phyloP scores from a whole-genome alignment of 2,888 invertebrate genomes.

The Neoaliturus tenellus region DNA sequence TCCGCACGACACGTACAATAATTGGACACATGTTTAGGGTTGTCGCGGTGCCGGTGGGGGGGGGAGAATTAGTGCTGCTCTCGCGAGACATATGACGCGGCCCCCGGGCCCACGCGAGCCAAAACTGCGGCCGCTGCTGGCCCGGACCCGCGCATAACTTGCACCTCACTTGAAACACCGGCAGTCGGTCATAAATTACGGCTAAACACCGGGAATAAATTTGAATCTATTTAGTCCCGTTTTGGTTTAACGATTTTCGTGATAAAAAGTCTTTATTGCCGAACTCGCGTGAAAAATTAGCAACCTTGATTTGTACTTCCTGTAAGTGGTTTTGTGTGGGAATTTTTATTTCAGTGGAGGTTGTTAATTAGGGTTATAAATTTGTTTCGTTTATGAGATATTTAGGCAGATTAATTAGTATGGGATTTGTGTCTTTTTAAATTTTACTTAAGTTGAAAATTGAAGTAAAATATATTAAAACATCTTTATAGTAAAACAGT shows the following conservation, averaged over 20 bases:
- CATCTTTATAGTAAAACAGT: too few species aligned
- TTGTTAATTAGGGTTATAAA: too few species aligned
- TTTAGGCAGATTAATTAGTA: too few species aligned
- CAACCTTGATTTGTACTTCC: not conserved
- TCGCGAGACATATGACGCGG: not conserved
- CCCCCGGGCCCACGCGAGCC: not conserved
- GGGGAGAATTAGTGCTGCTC: not conserved
- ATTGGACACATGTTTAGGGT: constrained; percentile 9
- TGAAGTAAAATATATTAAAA: too few species aligned
- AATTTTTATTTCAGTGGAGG: not conserved
- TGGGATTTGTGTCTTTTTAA: too few species aligned
- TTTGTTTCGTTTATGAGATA: too few species aligned
- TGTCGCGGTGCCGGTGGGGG: not conserved
- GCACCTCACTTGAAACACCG: not conserved
- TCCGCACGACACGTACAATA: constrained; percentile 3
- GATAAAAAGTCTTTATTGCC: not conserved
- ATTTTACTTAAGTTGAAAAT: too few species aligned
- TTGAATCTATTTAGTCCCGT: constrained; percentile 19
- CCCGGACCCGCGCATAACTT: not conserved
- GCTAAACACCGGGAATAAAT: constrained; percentile 21
- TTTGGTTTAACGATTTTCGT: not conserved
- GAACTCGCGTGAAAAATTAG: not conserved
- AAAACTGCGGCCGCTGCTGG: not conserved
- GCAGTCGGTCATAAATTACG: constrained; percentile 9
- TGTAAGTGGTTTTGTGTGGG: not conserved